Conservation (phyloP, 2,113 vertebrate species). For the human region GRCh38 chr3:39276001-39276500, state of each 20-base stretch:
- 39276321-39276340: no score
- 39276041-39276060: not conserved
- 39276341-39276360: not conserved
- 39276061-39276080: not conserved
- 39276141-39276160: not conserved
- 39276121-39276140: accelerated
- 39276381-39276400: no score
- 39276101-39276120: not conserved
- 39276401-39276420: not conserved
- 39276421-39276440: not conserved
- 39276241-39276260: not conserved
- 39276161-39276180: no score
- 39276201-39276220: not conserved
- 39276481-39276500: not conserved
- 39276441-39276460: not conserved
- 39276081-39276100: not conserved
- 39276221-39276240: not conserved
- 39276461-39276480: not conserved
- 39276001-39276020: not conserved
- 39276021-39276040: not conserved
- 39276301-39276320: not conserved
- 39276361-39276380: not conserved
- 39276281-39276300: not conserved
- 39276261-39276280: not conserved
- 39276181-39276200: not conserved